phyloP scores from a whole-genome alignment of 2,888 invertebrate species.

The Rapana venosa region DNA sequence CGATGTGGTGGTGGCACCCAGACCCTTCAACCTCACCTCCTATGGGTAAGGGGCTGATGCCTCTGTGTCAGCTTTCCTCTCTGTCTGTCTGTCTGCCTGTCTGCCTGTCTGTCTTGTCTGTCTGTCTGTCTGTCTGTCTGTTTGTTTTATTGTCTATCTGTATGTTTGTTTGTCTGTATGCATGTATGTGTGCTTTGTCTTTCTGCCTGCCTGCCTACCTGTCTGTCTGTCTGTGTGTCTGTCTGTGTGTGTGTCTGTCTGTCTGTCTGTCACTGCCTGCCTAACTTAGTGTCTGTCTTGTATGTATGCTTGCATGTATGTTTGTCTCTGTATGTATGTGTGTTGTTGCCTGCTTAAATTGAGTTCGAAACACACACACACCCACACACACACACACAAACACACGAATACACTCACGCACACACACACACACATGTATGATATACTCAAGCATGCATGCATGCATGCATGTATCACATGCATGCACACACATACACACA shows the following conservation, averaged over 20 bases:
- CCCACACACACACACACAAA: too few species aligned
- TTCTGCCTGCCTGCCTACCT: background rate
- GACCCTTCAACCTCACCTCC: constrained; percentile 54
- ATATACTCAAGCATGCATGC: too few species aligned
- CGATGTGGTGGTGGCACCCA: constrained; percentile 59
- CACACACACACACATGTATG: too few species aligned
- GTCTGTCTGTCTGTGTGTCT: too few species aligned
- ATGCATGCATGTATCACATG: too few species aligned
- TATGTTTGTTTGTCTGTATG: background rate
- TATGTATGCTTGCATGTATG: too few species aligned
- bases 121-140: background rate
- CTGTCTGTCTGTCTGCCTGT: background rate
- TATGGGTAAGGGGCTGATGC: background rate
- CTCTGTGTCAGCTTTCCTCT: background rate
- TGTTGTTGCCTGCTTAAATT: too few species aligned
- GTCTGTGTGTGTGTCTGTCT: background rate
- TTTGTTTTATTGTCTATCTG: background rate
- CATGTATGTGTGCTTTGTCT: background rate
- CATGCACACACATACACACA: too few species aligned
- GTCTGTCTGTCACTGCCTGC: background rate
- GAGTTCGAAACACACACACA: too few species aligned
- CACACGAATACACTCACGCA: too few species aligned
- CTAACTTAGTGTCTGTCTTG: background rate
- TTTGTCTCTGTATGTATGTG: too few species aligned
- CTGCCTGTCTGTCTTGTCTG: background rate